Percentiles rank a stretch among this genome's conserved stretches.
These are phyloP conservation scores for Tarsius wallacei DNA, from an alignment of 2,797 vertebrate genomes.

Conservation along the genomic window DNA sequence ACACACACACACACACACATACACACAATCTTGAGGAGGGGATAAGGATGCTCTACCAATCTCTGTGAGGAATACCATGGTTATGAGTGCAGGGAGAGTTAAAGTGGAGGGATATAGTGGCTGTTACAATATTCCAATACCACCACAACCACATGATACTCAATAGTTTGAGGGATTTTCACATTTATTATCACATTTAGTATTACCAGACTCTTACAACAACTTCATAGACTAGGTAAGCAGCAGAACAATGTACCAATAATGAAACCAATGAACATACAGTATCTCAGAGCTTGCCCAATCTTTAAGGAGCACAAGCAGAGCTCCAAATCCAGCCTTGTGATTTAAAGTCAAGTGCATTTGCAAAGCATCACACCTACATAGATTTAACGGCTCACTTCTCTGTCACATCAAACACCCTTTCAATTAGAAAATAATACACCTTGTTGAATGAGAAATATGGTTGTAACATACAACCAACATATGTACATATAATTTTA, in stretches of 20 bases:
- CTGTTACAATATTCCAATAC: neutral
- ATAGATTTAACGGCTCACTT: neutral
- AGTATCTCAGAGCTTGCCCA: neutral
- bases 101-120: rapidly evolving
- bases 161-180: neutral
- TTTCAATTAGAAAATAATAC: conserved; percentile 36
- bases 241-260: neutral
- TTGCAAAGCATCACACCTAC: neutral
- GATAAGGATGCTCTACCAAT: neutral
- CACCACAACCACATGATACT: neutral
- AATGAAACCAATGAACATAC: neutral
- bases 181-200: neutral
- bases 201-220: neutral
- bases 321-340: neutral
- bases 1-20: too few relatives aligned
- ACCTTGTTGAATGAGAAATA: neutral
- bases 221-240: neutral
- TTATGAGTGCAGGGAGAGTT: neutral
- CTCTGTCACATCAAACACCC: neutral
- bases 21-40: neutral
- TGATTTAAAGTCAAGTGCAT: neutral
- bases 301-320: neutral
- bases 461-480: neutral
- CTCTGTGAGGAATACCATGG: rapidly evolving
- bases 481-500: neutral